Conservation (phyloP, 2,888 invertebrate species). For the Phalera bucephala region DNA sequence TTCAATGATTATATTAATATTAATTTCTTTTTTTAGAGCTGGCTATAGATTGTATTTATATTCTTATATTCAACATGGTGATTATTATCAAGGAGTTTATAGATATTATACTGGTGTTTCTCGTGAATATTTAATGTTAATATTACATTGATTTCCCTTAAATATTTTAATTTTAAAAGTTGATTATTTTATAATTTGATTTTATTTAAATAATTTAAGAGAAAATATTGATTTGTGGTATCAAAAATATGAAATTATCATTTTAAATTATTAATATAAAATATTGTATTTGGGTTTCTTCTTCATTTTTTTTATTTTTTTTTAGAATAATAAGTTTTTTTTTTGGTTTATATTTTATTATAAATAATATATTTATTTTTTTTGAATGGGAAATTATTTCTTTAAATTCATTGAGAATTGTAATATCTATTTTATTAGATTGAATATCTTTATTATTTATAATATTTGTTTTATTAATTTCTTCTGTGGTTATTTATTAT, state of each 20-base stretch:
- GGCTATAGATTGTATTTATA: conserved; percentile 86
- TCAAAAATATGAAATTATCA: conserved; percentile 80
- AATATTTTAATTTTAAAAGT: conserved; percentile 84
- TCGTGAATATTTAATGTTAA: conserved; percentile 84
- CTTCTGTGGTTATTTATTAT: conserved; percentile 85
- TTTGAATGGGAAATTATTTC: conserved; percentile 81
- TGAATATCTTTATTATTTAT: conserved; percentile 86
- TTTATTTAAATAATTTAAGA: conserved; percentile 86
- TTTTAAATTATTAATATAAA: conserved; percentile 75
- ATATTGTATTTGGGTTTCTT: conserved; percentile 78
- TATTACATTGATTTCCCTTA: conserved; percentile 85
- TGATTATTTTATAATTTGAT: conserved; percentile 74
- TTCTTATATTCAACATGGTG: conserved; percentile 85
- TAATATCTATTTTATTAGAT: conserved; percentile 84
- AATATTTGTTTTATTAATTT: conserved; percentile 85
- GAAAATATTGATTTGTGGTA: conserved; percentile 87
- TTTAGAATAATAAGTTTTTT: conserved; percentile 65
- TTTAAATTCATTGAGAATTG: conserved; percentile 71
- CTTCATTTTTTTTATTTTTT: conserved; percentile 74
- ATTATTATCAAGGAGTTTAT: conserved; percentile 73
- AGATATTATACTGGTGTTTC: conserved; percentile 70
- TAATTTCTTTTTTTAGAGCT: conserved; percentile 86
- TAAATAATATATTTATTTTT: conserved; percentile 69
- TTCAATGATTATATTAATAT: conserved; percentile 77
- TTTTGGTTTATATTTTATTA: conserved; percentile 70